phyloP scores from a whole-genome alignment of 2,113 vertebrate genomes.

The Peromyscus californicus region DNA sequence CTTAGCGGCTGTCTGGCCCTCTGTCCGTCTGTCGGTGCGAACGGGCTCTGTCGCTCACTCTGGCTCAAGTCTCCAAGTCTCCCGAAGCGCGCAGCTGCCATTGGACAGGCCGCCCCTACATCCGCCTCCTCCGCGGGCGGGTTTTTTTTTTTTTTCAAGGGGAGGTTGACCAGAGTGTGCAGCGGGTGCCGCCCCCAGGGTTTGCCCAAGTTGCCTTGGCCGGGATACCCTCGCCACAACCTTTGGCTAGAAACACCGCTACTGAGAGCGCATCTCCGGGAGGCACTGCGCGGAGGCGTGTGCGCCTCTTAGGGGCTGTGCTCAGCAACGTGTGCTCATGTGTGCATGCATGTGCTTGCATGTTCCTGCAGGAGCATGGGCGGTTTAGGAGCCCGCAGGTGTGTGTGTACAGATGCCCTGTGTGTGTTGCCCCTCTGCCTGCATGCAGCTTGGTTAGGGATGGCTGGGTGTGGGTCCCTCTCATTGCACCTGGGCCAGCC shows the following conservation, averaged over 20 bases:
- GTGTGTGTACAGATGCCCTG: not conserved
- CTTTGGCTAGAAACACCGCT: not conserved
- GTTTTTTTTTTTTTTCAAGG: slow-evolving; percentile 80
- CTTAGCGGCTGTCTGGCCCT: slow-evolving; percentile 46
- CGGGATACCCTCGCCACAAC: not conserved
- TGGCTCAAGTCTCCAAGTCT: slow-evolving; percentile 78
- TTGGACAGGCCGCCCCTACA: slow-evolving; percentile 81
- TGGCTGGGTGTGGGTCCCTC: not conserved
- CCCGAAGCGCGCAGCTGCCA: slow-evolving; percentile 80
- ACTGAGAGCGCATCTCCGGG: slow-evolving; percentile 24
- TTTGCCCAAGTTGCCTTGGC: slow-evolving; percentile 63
- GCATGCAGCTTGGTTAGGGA: not conserved
- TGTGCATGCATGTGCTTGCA: slow-evolving; percentile 35
- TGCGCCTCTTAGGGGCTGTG: not conserved
- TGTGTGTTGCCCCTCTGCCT: not conserved
- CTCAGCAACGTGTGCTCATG: not conserved
- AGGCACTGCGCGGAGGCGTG: not conserved
- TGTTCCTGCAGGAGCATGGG: slow-evolving; percentile 43
- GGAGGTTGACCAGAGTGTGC: slow-evolving; percentile 79
- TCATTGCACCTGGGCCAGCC: not conserved
- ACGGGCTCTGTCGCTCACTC: slow-evolving; percentile 75
- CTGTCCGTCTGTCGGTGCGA: slow-evolving; percentile 72
- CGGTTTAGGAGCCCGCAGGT: slow-evolving; percentile 40
- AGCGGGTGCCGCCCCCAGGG: slow-evolving; percentile 78
- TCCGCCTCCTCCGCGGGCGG: slow-evolving; percentile 84